Evolutionary conservation across 2,797 vertebrate species (phyloP).

Genomic region (Centropyge bicolor): DNA sequence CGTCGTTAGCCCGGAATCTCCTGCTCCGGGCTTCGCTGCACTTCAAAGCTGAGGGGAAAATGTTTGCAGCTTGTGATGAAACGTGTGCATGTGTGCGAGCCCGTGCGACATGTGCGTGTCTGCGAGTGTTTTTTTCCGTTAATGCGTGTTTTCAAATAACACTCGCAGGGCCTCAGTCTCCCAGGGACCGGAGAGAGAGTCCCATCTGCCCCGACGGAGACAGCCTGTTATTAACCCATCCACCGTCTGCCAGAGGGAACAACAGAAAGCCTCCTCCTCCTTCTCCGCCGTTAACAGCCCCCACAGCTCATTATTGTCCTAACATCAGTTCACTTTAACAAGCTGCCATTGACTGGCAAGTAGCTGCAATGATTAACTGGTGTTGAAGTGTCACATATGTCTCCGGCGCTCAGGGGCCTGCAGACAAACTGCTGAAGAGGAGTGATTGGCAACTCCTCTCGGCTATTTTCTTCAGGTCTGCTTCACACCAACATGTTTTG

Average conservation of each 20-base stretch:
- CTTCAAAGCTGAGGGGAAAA: slow-evolving; percentile 71
- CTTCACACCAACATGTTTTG: slow-evolving; percentile 67
- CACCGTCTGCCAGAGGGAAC: slow-evolving; percentile 69
- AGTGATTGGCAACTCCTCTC: slow-evolving; percentile 36
- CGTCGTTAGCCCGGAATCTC: slow-evolving; percentile 71
- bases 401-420: slow-evolving; percentile 1
- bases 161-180: slow-evolving; percentile 55
- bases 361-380: slow-evolving; percentile 46
- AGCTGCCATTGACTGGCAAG: slow-evolving; percentile 63
- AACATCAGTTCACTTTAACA: slow-evolving; percentile 68
- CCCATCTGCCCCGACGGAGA: slow-evolving; percentile 76
- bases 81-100: slow-evolving; percentile 50
- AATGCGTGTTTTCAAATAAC: slow-evolving; percentile 66
- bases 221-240: slow-evolving; percentile 80
- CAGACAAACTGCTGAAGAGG: not conserved
- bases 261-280: slow-evolving; percentile 56
- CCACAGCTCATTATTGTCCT: slow-evolving; percentile 59
- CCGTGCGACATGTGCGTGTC: slow-evolving; percentile 39
- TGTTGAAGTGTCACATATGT: slow-evolving; percentile 45
- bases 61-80: slow-evolving; percentile 64
- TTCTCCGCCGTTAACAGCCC: slow-evolving; percentile 58
- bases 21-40: slow-evolving; percentile 62
- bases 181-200: slow-evolving; percentile 67
- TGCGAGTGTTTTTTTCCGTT: slow-evolving; percentile 55
- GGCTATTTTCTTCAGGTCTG: slow-evolving; percentile 52